Percentiles rank a stretch among this genome's conserved stretches.
These are phyloP conservation scores for Felis chaus DNA, from an alignment of 2,113 vertebrate genomes.

Conservation along the genomic window DNA sequence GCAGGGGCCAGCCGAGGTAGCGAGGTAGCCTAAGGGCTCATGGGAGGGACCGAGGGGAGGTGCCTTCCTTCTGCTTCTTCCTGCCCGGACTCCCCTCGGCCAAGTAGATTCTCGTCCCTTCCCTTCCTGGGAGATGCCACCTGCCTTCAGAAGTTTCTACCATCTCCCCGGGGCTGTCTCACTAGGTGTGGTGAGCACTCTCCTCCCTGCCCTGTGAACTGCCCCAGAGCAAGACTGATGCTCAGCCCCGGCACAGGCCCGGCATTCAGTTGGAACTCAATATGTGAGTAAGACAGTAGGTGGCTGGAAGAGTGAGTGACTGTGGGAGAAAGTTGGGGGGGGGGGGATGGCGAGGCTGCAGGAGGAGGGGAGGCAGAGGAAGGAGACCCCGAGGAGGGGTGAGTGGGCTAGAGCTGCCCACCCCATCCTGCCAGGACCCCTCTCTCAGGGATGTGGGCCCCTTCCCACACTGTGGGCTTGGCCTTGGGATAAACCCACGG, in stretches of 20 bases:
- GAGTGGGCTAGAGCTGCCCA: not conserved
- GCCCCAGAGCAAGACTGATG: not conserved
- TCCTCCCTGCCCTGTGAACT: not conserved
- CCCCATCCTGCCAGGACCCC: no score
- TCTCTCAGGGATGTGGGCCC: not conserved
- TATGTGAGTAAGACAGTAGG: no score
- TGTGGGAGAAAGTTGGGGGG: not conserved
- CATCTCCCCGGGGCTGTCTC: not conserved
- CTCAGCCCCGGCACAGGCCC: not conserved
- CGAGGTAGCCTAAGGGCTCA: not conserved
- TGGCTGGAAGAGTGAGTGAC: not conserved
- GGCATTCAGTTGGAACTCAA: not conserved
- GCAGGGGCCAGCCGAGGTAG: not conserved
- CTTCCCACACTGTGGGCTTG: not conserved
- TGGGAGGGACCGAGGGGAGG: not conserved
- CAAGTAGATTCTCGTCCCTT: not conserved
- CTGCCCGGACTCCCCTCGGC: not conserved
- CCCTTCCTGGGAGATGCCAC: not conserved
- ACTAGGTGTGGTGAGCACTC: accelerated
- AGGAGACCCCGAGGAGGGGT: not conserved
- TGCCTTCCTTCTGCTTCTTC: not conserved
- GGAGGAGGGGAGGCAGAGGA: not conserved
- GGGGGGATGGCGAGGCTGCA: not conserved
- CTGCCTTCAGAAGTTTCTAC: not conserved
- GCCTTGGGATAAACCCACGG: not conserved